A percentile compares a stretch with the other conserved stretches of the same genome.
phyloP scores from a whole-genome alignment of 2,888 invertebrate genomes.

The Clusia tigrina region DNA sequence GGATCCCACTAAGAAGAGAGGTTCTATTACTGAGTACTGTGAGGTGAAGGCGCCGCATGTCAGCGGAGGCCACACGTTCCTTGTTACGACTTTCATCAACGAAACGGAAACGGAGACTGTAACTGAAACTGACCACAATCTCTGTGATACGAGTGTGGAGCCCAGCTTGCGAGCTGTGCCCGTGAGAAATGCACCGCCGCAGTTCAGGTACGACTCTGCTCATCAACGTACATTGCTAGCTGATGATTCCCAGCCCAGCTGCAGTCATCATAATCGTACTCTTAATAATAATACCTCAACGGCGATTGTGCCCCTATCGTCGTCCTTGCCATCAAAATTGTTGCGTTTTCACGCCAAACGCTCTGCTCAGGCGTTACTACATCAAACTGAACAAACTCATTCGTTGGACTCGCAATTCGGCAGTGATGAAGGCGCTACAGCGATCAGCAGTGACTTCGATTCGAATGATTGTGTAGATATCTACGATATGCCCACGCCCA shows the following conservation, averaged over 20 bases:
- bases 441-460: conserved; percentile 29
- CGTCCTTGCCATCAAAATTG: conserved; percentile 59
- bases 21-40: conserved; percentile 22
- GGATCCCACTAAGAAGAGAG: neutral
- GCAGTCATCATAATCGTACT: neutral
- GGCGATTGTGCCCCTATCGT: conserved; percentile 59
- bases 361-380: conserved; percentile 53
- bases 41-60: conserved; percentile 45
- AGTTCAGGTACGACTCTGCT: no score
- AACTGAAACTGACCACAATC: conserved; percentile 10
- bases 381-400: conserved; percentile 43
- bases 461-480: conserved; percentile 33
- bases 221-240: no score
- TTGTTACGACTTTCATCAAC: conserved; percentile 48
- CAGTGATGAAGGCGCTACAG: conserved; percentile 42
- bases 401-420: conserved; percentile 54
- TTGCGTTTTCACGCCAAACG: conserved; percentile 56
- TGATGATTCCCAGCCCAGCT: no score
- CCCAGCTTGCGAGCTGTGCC: conserved; percentile 49
- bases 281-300: conserved; percentile 39
- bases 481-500: conserved; percentile 36
- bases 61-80: conserved; percentile 50
- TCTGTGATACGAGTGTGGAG: neutral
- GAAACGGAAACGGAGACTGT: conserved; percentile 31
- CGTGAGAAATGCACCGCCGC: conserved; percentile 27